A percentile compares a stretch with the other conserved stretches of the same genome.
Conservation (phyloP, 2,888 invertebrate species). For the Hypomecis atomaria region DNA sequence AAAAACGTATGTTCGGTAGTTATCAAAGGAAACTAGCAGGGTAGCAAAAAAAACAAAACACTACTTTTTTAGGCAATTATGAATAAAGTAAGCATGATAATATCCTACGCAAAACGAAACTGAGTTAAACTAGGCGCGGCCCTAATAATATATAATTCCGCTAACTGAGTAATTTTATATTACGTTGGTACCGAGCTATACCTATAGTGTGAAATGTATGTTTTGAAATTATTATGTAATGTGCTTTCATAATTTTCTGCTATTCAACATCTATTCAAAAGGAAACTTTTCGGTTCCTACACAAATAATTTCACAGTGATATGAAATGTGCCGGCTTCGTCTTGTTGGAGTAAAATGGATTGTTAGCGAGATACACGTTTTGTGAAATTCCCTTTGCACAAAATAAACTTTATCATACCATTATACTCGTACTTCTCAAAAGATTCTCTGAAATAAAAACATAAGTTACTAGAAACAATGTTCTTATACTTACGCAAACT, state of each 20-base stretch:
- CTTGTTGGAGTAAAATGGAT: conserved; percentile 2
- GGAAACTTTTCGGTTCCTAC: not conserved
- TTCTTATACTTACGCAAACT: not conserved
- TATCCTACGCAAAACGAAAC: too few species aligned
- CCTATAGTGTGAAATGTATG: not conserved
- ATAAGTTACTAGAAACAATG: not conserved
- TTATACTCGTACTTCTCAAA: not conserved
- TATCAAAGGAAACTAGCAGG: too few species aligned
- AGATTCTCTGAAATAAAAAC: not conserved
- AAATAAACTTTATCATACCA: conserved; percentile 4
- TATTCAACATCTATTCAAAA: conserved; percentile 4
- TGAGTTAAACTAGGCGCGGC: too few species aligned
- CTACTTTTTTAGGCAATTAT: too few species aligned
- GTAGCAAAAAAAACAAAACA: too few species aligned
- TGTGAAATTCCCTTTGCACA: not conserved
- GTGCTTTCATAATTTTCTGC: not conserved
- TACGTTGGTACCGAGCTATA: too few species aligned
- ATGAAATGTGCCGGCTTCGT: not conserved
- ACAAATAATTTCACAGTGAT: conserved; percentile 1
- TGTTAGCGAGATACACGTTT: conserved; percentile 6
- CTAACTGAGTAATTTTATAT: too few species aligned
- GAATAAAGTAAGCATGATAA: too few species aligned
- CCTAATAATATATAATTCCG: too few species aligned
- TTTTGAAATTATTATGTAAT: not conserved
- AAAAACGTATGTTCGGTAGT: too few species aligned